Evolutionary conservation across 2,888 invertebrate genomes (phyloP), one percentile per base, ranked within the genome.

Genomic region (Gerris lacustris): DNA sequence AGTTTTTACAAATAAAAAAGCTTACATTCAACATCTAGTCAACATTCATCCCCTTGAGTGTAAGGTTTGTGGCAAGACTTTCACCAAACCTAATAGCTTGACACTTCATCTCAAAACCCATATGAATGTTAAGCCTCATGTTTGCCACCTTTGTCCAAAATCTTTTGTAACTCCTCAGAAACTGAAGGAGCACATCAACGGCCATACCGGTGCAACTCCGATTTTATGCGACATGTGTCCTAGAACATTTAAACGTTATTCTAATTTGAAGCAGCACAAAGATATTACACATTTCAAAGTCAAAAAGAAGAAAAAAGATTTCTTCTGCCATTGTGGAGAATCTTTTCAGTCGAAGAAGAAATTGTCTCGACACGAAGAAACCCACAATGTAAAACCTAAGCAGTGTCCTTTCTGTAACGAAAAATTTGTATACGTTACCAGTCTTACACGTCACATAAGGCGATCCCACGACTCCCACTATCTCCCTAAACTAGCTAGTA

Each of bases 321-420:
- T 84, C 79, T 87, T 90, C 75, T 90, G 90, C 78, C 85, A 86
- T 73, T 92, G 92, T 80, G 92, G 92, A 63, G 88, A 89, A 76
- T 87, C 92, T 72, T 87, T 91, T 80, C 91, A 90, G 78, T 90
- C 92, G 69, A 88, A 89, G 78, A 91, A 91, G 76, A 92, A 92
- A 80, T 85, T 92, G 75, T 86, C 86, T 5, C 92, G 92, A 91
- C 94, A 94, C 82, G 86, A 88, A 78, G 93, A 93, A 81, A 89
- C 89, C 6, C 94, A 94, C 82, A 91, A 90, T 73, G 83, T 86
- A 45, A 87, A 88, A 78, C 92, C 93, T 47, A 91, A 92, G 80
- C 87, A 91, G 67, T 94, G 94, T 81, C 86, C 86, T 5, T 88
- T 90, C 79, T 94, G 94, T 82, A 88, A 88, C 78, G 92, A 93